A percentile compares a stretch with the other conserved stretches of the same genome.
Evolutionary conservation across 1,140 invertebrate genomes (phyloP).

Genomic region (Brachionus angularis): DNA sequence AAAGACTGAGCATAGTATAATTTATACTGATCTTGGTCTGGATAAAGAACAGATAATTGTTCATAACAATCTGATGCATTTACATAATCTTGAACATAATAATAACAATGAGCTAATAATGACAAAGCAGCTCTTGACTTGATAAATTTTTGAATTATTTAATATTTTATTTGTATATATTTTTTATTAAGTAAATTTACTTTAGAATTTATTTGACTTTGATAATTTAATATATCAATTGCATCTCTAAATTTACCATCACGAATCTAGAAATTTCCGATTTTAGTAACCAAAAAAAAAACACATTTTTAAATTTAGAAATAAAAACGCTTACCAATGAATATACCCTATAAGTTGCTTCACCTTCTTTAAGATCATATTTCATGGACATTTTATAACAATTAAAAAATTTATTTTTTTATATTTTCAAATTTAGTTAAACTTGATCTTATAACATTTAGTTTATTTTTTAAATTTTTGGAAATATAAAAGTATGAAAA

Average conservation of each 20-base stretch:
- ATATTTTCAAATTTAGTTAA: too few species aligned
- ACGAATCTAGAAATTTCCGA: constrained; percentile 33
- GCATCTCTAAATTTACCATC: constrained; percentile 43
- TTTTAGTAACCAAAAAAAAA: not conserved
- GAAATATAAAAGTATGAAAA: constrained; percentile 19
- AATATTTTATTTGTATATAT: not conserved
- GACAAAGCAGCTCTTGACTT: constrained; percentile 84
- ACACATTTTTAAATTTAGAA: not conserved
- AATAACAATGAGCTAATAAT: constrained; percentile 89
- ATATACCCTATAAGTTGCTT: constrained; percentile 34
- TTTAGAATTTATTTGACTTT: constrained; percentile 27
- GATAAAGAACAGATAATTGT: constrained; percentile 65
- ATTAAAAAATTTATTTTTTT: not conserved
- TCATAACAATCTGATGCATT: constrained; percentile 93
- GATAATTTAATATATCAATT: constrained; percentile 38
- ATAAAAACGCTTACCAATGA: constrained; percentile 15
- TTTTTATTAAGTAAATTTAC: not conserved
- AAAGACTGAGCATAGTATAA: constrained; percentile 85
- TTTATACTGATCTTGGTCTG: constrained; percentile 79
- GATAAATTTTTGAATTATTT: not conserved
- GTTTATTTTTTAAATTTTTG: constrained; percentile 10
- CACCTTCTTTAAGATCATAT: constrained; percentile 41
- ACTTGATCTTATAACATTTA: too few species aligned
- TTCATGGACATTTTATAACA: constrained; percentile 33
- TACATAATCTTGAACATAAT: constrained; percentile 85